Conservation (phyloP, 2,797 vertebrate genomes). For the Ara ararauna region DNA sequence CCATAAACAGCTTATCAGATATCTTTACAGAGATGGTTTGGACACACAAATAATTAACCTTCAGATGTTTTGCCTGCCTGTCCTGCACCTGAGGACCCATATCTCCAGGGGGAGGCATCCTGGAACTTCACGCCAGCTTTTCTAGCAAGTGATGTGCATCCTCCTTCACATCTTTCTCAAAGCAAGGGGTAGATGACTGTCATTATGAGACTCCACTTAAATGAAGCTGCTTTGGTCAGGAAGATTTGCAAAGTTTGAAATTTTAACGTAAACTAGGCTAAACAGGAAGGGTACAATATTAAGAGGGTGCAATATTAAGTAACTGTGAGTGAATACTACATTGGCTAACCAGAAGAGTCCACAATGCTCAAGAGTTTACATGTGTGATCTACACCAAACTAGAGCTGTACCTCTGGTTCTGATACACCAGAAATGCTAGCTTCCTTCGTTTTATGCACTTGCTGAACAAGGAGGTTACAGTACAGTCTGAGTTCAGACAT, state of each 20-base stretch:
- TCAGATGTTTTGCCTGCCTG: neutral
- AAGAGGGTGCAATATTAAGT: neutral
- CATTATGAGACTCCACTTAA: neutral
- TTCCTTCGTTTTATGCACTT: conserved; percentile 95
- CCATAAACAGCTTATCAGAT: neutral
- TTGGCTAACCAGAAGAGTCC: neutral
- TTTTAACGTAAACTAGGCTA: neutral
- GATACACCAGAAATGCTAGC: conserved; percentile 74
- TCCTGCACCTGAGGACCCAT: neutral
- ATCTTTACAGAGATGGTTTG: neutral
- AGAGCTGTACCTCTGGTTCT: conserved; percentile 74
- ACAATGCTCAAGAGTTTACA: neutral
- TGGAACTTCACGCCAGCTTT: neutral
- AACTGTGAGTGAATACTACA: neutral
- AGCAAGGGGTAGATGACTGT: neutral
- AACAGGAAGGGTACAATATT: neutral
- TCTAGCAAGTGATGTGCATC: neutral
- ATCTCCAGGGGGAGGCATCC: neutral
- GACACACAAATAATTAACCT: neutral
- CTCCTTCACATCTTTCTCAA: neutral
- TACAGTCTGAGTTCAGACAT: conserved; percentile 98
- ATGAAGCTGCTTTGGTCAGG: neutral
- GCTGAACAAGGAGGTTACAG: conserved; percentile 97
- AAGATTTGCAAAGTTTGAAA: neutral
- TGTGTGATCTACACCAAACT: neutral